phyloP scores from a whole-genome alignment of 2,113 vertebrate species.

The Propithecus coquereli region DNA sequence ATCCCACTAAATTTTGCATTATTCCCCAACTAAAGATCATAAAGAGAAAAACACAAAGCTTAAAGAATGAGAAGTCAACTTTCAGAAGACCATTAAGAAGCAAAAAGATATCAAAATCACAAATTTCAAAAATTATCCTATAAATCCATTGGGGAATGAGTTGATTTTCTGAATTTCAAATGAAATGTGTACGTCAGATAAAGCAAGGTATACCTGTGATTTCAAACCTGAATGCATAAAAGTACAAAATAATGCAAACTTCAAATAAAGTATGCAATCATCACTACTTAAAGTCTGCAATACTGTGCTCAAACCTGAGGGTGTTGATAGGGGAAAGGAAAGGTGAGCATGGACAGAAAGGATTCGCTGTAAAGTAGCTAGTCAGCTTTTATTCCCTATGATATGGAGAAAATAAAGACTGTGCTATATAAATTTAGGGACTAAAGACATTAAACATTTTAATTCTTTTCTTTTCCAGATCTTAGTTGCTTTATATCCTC shows the following conservation, averaged over 20 bases:
- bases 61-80: background rate
- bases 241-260: constrained; percentile 6
- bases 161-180: constrained; percentile 35
- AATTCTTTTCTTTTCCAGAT: constrained; percentile 18
- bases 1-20: background rate
- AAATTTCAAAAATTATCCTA: constrained; percentile 15
- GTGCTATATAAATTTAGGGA: background rate
- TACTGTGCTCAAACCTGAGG: background rate
- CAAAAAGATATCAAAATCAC: background rate
- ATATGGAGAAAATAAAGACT: background rate
- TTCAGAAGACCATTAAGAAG: background rate
- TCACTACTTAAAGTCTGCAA: background rate
- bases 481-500: background rate
- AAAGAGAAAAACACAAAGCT: constrained; percentile 2
- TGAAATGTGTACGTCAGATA: background rate
- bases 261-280: background rate
- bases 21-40: background rate
- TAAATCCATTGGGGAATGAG: background rate
- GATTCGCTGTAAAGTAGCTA: background rate
- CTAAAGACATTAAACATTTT: background rate
- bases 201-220: background rate
- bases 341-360: background rate
- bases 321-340: background rate
- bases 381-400: background rate
- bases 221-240: background rate